These are phyloP conservation scores for Corydoras sp. DNA, from an alignment of 2,113 vertebrate genomes.

Conservation along the genomic window DNA sequence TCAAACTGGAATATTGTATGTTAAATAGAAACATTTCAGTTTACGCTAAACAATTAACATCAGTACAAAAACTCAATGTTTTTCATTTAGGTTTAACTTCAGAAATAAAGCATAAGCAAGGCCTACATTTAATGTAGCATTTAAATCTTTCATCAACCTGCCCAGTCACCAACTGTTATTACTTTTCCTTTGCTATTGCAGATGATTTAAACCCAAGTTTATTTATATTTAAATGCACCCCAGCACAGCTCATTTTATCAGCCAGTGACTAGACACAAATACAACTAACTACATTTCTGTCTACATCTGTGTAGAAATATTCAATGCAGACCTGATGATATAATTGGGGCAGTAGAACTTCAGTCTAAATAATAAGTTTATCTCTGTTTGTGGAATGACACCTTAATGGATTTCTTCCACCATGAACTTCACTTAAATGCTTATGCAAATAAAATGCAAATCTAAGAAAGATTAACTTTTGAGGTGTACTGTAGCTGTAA, in stretches of 20 bases:
- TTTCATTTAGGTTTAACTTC: too few species aligned
- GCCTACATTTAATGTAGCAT: slow-evolving; percentile 29
- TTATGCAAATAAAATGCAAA: slow-evolving; percentile 44
- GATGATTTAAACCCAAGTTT: slow-evolving; percentile 27
- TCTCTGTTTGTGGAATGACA: slow-evolving; percentile 36
- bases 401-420: slow-evolving; percentile 36
- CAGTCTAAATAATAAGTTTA: slow-evolving; percentile 43
- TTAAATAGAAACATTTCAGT: too few species aligned
- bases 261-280: slow-evolving; percentile 25
- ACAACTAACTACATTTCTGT: slow-evolving; percentile 33
- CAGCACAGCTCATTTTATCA: slow-evolving; percentile 44
- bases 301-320: slow-evolving; percentile 38
- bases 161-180: slow-evolving; percentile 16
- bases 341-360: slow-evolving; percentile 43
- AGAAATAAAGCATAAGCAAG: slow-evolving; percentile 34
- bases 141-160: slow-evolving; percentile 26
- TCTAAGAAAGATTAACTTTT: slow-evolving; percentile 33
- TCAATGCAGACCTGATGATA: slow-evolving; percentile 33
- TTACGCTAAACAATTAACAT: too few species aligned
- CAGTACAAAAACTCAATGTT: too few species aligned
- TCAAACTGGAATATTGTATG: too few species aligned
- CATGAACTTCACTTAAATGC: slow-evolving; percentile 32
- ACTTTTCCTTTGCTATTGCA: slow-evolving; percentile 31
- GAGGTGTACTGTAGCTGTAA: slow-evolving; percentile 37
- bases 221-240: slow-evolving; percentile 47